Evolutionary conservation across 2,113 vertebrate genomes (phyloP).

Genomic region (Myrmophylax atrothorax): DNA sequence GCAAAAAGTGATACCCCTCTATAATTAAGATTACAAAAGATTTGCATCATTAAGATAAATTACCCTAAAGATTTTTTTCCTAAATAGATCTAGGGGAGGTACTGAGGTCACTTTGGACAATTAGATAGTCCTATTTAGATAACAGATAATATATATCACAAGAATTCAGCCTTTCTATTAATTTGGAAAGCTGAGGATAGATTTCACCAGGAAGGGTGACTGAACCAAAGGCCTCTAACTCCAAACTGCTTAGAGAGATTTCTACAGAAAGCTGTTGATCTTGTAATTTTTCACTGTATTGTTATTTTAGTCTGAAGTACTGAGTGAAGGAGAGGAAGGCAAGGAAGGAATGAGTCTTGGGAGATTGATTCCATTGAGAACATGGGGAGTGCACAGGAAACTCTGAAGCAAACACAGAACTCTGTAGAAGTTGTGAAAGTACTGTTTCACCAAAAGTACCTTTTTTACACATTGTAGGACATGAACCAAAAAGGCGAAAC

Average conservation of each 20-base stretch:
- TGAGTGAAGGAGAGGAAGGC: neutral
- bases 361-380: neutral
- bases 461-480: neutral
- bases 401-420: neutral
- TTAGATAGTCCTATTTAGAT: neutral
- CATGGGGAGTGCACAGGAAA: neutral
- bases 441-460: neutral
- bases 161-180: neutral
- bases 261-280: neutral
- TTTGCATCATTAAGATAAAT: neutral
- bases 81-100: neutral
- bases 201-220: neutral
- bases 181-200: neutral
- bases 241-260: neutral
- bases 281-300: neutral
- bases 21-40: neutral
- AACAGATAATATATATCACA: neutral
- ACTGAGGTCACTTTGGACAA: neutral
- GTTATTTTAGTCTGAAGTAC: neutral
- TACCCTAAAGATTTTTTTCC: neutral
- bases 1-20: neutral
- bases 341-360: neutral
- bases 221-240: neutral
- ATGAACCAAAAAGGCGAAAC: neutral
- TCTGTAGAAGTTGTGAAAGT: neutral